These are phyloP conservation scores for Physella acuta DNA, from an alignment of 1,140 invertebrate species.

Conservation along the genomic window DNA sequence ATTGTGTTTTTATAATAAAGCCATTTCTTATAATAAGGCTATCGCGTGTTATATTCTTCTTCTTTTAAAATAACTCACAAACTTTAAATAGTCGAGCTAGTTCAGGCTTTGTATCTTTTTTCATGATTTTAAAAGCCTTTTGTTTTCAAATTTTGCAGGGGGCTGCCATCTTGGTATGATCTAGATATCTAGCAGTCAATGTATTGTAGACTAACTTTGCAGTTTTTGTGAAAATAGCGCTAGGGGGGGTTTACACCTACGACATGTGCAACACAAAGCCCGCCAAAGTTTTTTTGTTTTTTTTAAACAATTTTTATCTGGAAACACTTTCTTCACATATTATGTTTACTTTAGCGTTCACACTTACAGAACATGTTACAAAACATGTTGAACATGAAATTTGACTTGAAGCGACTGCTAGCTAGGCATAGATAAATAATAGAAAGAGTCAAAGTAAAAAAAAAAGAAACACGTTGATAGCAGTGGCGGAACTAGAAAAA, in stretches of 20 bases:
- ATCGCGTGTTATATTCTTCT: too few relatives aligned
- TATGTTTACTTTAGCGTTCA: too few relatives aligned
- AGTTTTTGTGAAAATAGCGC: not conserved
- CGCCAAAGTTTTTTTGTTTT: not conserved
- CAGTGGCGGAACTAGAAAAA: too few relatives aligned
- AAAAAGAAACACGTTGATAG: too few relatives aligned
- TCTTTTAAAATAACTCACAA: conserved; percentile 21
- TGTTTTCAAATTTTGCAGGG: not conserved
- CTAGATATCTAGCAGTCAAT: not conserved
- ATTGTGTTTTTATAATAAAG: too few relatives aligned
- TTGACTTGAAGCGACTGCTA: too few relatives aligned
- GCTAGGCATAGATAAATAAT: too few relatives aligned
- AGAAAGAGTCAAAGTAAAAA: too few relatives aligned
- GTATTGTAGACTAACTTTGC: not conserved
- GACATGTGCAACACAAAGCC: not conserved
- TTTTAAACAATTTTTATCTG: not conserved
- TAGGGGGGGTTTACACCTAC: not conserved
- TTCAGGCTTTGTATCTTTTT: conserved; percentile 40
- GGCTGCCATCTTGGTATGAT: not conserved
- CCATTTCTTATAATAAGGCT: too few relatives aligned
- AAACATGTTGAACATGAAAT: too few relatives aligned
- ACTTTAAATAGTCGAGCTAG: conserved; percentile 41
- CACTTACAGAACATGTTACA: too few relatives aligned
- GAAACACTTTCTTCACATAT: too few relatives aligned
- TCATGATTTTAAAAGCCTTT: conserved; percentile 20